Evolutionary conservation across 2,797 vertebrate genomes (phyloP).

Genomic region (Gouania willdenowi): DNA sequence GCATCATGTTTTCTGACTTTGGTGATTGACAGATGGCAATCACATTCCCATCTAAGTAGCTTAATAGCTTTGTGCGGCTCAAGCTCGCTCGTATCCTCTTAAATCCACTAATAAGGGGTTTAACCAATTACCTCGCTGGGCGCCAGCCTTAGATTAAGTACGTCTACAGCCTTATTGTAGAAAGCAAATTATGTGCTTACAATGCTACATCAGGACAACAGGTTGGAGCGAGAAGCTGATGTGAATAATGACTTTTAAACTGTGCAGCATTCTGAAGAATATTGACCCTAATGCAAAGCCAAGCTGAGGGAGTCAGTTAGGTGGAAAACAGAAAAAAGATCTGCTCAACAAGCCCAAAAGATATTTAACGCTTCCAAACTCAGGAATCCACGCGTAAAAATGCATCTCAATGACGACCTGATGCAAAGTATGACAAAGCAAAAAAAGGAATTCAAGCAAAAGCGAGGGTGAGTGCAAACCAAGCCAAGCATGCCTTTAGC

Average conservation of each 20-base stretch:
- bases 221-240: slow-evolving; percentile 14
- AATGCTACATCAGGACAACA: slow-evolving; percentile 34
- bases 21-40: slow-evolving; percentile 67
- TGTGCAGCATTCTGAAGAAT: slow-evolving; percentile 5
- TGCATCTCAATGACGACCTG: slow-evolving; percentile 59
- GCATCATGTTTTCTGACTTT: slow-evolving; percentile 47
- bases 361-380: slow-evolving; percentile 19
- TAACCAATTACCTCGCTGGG: slow-evolving; percentile 64
- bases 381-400: slow-evolving; percentile 54
- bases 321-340: slow-evolving; percentile 7
- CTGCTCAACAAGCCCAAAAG: slow-evolving; percentile 8
- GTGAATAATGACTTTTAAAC: slow-evolving; percentile 3
- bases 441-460: slow-evolving; percentile 68
- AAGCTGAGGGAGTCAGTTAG: slow-evolving; percentile 9
- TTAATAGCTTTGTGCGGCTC: slow-evolving; percentile 66
- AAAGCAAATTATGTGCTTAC: slow-evolving; percentile 56
- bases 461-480: slow-evolving; percentile 71
- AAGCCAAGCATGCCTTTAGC: slow-evolving; percentile 76
- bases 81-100: slow-evolving; percentile 58
- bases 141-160: slow-evolving; percentile 51
- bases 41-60: slow-evolving; percentile 65
- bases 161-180: slow-evolving; percentile 38
- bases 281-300: slow-evolving; percentile 20
- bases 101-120: slow-evolving; percentile 64
- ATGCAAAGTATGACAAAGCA: slow-evolving; percentile 68